Evolutionary conservation across 2,113 vertebrate genomes (phyloP), one percentile per base, ranked within the genome.

Genomic region (Percopsis transmontana): DNA sequence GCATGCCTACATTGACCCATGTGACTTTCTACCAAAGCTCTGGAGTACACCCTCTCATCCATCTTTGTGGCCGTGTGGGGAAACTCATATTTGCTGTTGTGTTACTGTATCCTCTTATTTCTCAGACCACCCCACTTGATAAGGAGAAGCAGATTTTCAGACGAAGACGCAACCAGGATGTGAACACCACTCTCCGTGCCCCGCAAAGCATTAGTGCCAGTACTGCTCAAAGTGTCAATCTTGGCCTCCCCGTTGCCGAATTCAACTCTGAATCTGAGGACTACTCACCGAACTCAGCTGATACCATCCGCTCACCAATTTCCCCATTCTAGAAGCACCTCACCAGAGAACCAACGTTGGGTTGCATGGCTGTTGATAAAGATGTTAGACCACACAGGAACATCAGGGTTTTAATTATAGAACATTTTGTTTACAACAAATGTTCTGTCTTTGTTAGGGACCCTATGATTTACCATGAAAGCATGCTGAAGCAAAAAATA

Each of bases 131-230:
- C 93, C 93, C 97, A 95, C 96, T 99, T 95, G 97, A 99, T 96
- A 99, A 99, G 92, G 97, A 99, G 95, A 95, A 95, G 95, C 97
- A 98, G 94, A 92, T 97, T 95, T 95, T 99, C 95, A 85, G 94
- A 95, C 92, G 94, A 96, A 95, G 96, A 96, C 92, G 94, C 94
- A 85, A 97, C 94, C 93, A 93, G 93, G 95, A 98, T 95, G 95
- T 96, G 89, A 97, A 89, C 79, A 85, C 85, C 64, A 33, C 77
- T 38, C 88, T 66, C 54, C 88, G 86, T 67, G 58, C 91, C 21
- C 94, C 94, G 58, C 94, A 93, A 56, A 53, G 69, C 58, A 2
- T 50, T 1, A 64, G 72, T 20, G 63, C 77, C 44, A 13, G 62
- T 4, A 0, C 84, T 52, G 47, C 70, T 40, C 20, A 59, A 7